Conservation (phyloP, 2,888 invertebrate species). For the Lathronympha strigana region DNA sequence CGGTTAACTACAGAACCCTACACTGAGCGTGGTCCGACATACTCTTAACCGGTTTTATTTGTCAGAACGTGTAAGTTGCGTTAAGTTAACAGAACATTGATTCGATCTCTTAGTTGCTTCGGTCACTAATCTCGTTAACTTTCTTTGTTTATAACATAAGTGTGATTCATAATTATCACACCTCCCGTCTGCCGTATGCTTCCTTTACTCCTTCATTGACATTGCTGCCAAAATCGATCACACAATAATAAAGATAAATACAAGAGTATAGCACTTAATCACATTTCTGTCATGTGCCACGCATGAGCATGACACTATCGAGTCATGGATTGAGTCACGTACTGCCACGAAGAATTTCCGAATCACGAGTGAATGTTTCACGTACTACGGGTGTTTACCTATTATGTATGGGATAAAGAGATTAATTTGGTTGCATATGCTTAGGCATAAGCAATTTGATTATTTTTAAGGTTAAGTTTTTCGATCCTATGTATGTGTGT, state of each 20-base stretch:
- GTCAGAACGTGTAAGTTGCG: no score
- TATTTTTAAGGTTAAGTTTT: no score
- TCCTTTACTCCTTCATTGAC: background rate
- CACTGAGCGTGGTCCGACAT: no score
- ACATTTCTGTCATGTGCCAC: conserved; percentile 14
- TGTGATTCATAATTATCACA: no score
- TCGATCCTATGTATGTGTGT: no score
- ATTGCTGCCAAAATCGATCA: conserved; percentile 11
- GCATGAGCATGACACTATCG: background rate
- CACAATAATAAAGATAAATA: background rate
- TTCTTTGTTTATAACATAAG: no score
- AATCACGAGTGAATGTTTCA: background rate
- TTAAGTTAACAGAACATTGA: no score
- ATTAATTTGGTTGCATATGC: background rate
- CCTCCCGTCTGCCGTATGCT: background rate
- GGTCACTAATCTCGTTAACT: no score
- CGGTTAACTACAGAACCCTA: no score
- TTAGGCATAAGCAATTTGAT: no score
- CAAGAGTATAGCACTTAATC: background rate
- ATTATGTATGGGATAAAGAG: background rate
- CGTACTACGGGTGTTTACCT: background rate
- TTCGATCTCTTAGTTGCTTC: no score
- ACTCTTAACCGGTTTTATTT: no score
- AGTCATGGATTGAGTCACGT: conserved; percentile 13
- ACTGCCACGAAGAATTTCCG: conserved; percentile 2